Percentiles rank a stretch among this genome's conserved stretches.
Conservation (phyloP, 2,797 vertebrate species). For the Potorous gilbertii region DNA sequence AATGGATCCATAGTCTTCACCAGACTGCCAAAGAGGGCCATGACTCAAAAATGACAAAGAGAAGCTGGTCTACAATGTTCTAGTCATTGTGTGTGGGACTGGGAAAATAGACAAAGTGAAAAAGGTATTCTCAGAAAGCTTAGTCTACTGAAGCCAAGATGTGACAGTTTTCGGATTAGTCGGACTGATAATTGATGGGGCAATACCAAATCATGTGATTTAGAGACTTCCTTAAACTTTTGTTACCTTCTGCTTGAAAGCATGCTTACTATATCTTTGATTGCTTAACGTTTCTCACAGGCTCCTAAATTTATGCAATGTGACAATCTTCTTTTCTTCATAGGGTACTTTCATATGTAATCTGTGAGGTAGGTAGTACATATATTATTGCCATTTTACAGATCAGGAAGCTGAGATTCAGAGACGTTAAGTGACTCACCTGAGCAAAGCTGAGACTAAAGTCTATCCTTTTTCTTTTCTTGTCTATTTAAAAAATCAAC, state of each 20-base stretch:
- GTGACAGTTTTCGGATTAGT: neutral
- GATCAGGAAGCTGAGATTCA: neutral
- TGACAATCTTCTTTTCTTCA: neutral
- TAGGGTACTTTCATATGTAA: neutral
- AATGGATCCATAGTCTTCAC: neutral
- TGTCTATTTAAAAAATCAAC: neutral
- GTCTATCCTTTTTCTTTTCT: neutral
- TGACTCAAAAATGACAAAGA: neutral
- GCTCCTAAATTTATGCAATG: neutral
- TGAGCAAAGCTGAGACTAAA: neutral
- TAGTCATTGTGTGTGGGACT: neutral
- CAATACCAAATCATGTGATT: neutral
- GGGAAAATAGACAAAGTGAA: neutral
- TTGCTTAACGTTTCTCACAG: neutral
- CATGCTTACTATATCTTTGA: neutral
- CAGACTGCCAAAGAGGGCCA: neutral
- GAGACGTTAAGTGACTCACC: neutral
- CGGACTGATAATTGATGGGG: neutral
- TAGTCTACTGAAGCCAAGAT: neutral
- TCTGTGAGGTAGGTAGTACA: neutral
- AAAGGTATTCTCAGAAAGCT: neutral
- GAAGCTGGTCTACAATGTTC: neutral
- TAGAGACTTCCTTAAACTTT: neutral
- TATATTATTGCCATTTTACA: neutral
- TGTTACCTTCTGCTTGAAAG: neutral